Percentiles rank a stretch among this genome's conserved stretches.
Conservation (phyloP, 64 coral and sea anemone genomes). For the Dendrophyllia cribrosa region DNA sequence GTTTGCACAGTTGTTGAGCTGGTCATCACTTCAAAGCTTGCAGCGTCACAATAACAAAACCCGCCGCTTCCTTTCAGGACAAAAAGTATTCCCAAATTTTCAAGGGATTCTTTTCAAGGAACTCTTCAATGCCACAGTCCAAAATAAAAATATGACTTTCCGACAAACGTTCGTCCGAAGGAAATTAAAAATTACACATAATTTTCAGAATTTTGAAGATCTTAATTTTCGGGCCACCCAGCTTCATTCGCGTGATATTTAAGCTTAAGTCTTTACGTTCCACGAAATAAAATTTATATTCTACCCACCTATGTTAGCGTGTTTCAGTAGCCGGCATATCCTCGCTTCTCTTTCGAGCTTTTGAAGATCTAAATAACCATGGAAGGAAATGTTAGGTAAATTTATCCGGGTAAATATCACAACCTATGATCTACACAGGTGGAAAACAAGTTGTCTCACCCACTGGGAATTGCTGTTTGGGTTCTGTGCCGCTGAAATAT, state of each 20-base stretch:
- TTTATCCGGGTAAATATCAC: conserved; percentile 39
- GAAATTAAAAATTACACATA: conserved; percentile 14
- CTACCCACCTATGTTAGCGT: conserved; percentile 94
- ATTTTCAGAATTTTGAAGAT: neutral
- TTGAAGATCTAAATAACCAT: conserved; percentile 90
- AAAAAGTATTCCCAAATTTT: neutral
- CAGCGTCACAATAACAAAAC: neutral
- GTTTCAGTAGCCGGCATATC: conserved; percentile 95
- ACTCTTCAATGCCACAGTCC: neutral
- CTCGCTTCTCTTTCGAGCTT: conserved; percentile 99
- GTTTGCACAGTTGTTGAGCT: conserved; percentile 47
- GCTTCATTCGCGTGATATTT: conserved; percentile 31
- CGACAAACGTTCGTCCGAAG: neutral
- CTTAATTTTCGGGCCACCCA: neutral
- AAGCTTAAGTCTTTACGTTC: neutral
- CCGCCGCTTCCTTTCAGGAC: neutral
- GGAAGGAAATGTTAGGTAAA: conserved; percentile 10
- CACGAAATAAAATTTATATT: neutral
- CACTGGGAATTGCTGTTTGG: conserved; percentile 41
- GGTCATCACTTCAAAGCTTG: conserved; percentile 4
- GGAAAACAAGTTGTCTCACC: conserved; percentile 22
- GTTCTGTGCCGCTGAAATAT: conserved; percentile 25
- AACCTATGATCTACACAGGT: conserved; percentile 44
- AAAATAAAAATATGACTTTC: neutral
- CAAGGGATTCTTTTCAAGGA: neutral